Evolutionary conservation across 2,888 invertebrate species (phyloP).

Genomic region (Incurvaria masculella): DNA sequence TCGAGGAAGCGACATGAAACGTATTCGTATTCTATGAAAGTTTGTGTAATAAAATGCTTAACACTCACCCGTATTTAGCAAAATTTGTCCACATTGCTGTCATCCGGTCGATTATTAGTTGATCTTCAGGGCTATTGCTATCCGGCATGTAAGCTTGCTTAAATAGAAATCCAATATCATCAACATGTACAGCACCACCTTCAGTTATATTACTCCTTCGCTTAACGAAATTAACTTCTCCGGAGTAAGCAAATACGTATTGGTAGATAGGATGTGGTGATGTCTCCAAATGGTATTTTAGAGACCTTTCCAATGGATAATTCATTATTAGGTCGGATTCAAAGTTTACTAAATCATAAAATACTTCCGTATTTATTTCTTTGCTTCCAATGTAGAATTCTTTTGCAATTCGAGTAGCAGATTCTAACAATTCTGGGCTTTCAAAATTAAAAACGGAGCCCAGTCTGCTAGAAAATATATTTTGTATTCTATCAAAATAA

Average conservation of each 20-base stretch:
- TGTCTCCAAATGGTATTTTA: constrained; percentile 12
- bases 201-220: neutral
- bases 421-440: constrained; percentile 15
- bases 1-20: too few species aligned
- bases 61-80: too few species aligned
- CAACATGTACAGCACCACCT: constrained; percentile 9
- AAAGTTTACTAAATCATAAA: constrained; percentile 23
- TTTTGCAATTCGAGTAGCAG: constrained; percentile 16
- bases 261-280: constrained; percentile 4
- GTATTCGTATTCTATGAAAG: too few species aligned
- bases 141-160: constrained; percentile 6
- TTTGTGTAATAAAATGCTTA: too few species aligned
- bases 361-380: constrained; percentile 17
- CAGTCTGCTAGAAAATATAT: constrained; percentile 29
- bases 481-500: constrained; percentile 27
- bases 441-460: constrained; percentile 19
- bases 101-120: constrained; percentile 14
- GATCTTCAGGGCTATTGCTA: constrained; percentile 3
- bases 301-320: constrained; percentile 23
- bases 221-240: constrained; percentile 10
- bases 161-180: constrained; percentile 19
- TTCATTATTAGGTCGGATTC: constrained; percentile 22
- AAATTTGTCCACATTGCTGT: constrained; percentile 7
- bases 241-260: constrained; percentile 8
- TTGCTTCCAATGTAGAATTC: constrained; percentile 21